Evolutionary conservation across 2,797 vertebrate species (phyloP).

Genomic region (Aratinga solstitialis): DNA sequence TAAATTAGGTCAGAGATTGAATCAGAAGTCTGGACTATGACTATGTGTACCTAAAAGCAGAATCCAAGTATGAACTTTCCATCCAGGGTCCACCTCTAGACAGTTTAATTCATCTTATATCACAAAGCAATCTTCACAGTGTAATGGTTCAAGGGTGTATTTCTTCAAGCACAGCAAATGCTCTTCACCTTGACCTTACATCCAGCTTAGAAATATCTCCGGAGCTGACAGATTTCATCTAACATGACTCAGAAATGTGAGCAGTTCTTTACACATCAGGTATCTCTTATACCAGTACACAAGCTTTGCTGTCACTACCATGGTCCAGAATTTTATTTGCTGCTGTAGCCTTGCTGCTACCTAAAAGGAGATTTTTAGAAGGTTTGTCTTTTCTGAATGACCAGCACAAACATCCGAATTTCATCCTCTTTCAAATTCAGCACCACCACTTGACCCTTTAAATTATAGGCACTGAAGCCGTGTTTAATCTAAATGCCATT

Average conservation of each 20-base stretch:
- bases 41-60: neutral
- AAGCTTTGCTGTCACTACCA: neutral
- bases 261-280: neutral
- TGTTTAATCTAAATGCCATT: constrained; percentile 51
- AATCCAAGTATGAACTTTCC: neutral
- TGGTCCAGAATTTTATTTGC: neutral
- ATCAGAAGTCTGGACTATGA: neutral
- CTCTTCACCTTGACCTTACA: neutral
- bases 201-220: neutral
- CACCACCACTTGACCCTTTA: constrained; percentile 6
- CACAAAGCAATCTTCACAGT: neutral
- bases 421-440: neutral
- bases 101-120: neutral
- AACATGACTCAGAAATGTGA: neutral
- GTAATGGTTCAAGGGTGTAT: neutral
- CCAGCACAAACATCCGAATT: neutral
- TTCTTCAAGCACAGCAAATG: neutral
- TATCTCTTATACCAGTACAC: neutral
- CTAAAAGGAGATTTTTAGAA: neutral
- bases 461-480: neutral
- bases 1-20: neutral
- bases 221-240: neutral
- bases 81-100: neutral
- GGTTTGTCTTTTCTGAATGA: neutral
- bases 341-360: neutral